phyloP scores from a whole-genome alignment of 2,888 invertebrate genomes.

The Drosophila borealis region DNA sequence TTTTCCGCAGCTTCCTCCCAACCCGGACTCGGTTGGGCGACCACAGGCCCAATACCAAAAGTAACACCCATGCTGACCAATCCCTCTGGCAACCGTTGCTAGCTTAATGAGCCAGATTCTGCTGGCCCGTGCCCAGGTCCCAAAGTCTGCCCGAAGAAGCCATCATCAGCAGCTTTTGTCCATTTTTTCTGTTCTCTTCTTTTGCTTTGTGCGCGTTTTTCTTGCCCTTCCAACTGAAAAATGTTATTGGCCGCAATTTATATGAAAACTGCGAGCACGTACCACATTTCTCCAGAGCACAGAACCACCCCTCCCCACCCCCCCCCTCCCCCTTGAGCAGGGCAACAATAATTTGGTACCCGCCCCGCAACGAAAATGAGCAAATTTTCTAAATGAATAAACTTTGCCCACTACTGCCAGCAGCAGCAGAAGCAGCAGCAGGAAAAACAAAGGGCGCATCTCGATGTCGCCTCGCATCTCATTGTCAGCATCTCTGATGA shows the following conservation, averaged over 20 bases:
- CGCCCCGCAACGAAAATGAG: constrained; percentile 69
- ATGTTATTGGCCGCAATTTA: constrained; percentile 82
- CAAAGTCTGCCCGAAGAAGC: constrained; percentile 55
- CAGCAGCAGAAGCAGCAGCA: constrained; percentile 19
- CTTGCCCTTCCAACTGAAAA: constrained; percentile 75
- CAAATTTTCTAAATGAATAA: constrained; percentile 83
- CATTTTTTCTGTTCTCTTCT: constrained; percentile 59
- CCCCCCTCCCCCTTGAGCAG: constrained; percentile 1
- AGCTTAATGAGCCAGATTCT: constrained; percentile 80
- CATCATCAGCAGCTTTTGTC: constrained; percentile 81
- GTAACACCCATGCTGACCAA: constrained; percentile 61
- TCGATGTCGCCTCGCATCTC: constrained; percentile 64
- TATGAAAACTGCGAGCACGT: constrained; percentile 79
- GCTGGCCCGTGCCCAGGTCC: constrained; percentile 39
- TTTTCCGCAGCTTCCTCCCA: constrained; percentile 27
- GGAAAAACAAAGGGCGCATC: constrained; percentile 62
- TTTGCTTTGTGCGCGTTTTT: constrained; percentile 72
- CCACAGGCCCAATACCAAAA: constrained; percentile 42
- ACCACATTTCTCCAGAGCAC: constrained; percentile 48
- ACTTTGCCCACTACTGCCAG: constrained; percentile 63
- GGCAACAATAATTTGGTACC: constrained; percentile 66
- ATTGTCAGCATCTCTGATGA: constrained; percentile 55
- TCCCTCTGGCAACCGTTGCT: constrained; percentile 25
- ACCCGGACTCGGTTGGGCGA: constrained; percentile 22
- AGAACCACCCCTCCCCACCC: not conserved